Base-by-base conservation (phyloP, 2,797 vertebrate genomes). In the Chiroxiphia lanceolata region DNA sequence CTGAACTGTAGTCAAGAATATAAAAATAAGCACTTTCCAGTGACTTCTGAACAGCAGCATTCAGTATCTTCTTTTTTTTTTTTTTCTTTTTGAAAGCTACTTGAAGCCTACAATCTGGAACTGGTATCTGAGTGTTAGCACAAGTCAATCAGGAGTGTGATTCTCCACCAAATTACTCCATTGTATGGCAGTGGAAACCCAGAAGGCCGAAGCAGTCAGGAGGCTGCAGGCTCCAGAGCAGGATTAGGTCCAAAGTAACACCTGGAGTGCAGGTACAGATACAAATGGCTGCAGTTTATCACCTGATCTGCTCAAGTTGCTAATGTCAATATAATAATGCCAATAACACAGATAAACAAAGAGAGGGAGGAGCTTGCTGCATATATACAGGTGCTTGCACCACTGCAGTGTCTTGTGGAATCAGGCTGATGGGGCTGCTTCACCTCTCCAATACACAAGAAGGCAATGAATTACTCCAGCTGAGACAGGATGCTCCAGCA, bases 21-120 rank as follows among this genome's bases (percentile, higher is more conserved):
- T 68, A 87, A 95, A 95, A 95, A 89, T 54, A 87, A 93, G 89
- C 44, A 75, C 75, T 71, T 93, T 63, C 18, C 76, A 95, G 53
- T 78, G 75, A 90, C 57, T 93, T 87, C 71, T 57, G 68, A 94
- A 50, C 5, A 3, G 33, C 44, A 90, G 10, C 17, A 53, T 69
- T 90, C 54, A 70, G 38, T 34, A 48, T 25, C 6, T 50, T 10
- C 26, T 47, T 81, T 36, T 45, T 26, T 27, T 57, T 81, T 53
- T n/a, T 65, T 79, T 84, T 81, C 47, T n/a, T 65, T 33, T n/a
- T 18, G 17, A 15, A 67, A 71, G 50, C 59, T 47, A 72, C 50
- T 69, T 76, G 40, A 84, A 92, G 67, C 14, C 63, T 87, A 64
- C 48, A 83, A 68, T 34, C 51, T 38, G 29, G 36, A 68, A 78